phyloP scores from a whole-genome alignment of 2,113 vertebrate genomes.

The Coregonus clupeaformis region DNA sequence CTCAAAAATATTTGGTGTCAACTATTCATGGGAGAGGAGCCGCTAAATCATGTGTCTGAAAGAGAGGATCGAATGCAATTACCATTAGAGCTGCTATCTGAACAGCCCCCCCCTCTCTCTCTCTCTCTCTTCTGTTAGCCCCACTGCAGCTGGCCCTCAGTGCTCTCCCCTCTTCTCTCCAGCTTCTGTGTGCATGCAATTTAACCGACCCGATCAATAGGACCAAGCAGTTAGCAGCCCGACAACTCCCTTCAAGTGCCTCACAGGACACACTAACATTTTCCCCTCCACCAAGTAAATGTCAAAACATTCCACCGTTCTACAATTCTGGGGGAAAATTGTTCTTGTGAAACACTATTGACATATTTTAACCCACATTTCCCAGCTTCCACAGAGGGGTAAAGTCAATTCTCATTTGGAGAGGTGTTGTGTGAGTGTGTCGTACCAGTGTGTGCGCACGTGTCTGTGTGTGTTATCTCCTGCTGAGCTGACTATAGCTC shows the following conservation, averaged over 20 bases:
- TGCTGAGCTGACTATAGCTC: conserved; percentile 42
- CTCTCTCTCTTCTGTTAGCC: conserved; percentile 66
- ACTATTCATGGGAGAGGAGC: conserved; percentile 80
- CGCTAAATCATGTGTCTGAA: conserved; percentile 83
- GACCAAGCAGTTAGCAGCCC: conserved; percentile 83
- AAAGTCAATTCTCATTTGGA: conserved; percentile 89
- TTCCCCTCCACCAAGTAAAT: conserved; percentile 85
- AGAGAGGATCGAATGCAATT: conserved; percentile 98
- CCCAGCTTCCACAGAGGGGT: conserved; percentile 70
- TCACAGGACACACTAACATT: conserved; percentile 79
- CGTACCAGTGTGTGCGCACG: not conserved
- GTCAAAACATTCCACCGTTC: conserved; percentile 85
- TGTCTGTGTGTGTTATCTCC: conserved; percentile 69
- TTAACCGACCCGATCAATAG: conserved; percentile 93
- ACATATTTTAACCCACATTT: conserved; percentile 93
- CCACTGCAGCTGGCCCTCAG: conserved; percentile 83
- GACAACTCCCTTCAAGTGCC: conserved; percentile 81
- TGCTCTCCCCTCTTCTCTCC: conserved; percentile 67
- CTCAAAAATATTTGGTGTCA: conserved; percentile 85
- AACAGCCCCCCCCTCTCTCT: conserved; percentile 56
- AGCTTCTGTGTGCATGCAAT: conserved; percentile 86
- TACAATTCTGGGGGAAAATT: conserved; percentile 86
- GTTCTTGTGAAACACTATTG: conserved; percentile 96
- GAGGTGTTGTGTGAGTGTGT: conserved; percentile 48
- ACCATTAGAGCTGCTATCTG: conserved; percentile 87